phyloP scores from a whole-genome alignment of 2,797 vertebrate genomes.

The Salmo trutta region DNA sequence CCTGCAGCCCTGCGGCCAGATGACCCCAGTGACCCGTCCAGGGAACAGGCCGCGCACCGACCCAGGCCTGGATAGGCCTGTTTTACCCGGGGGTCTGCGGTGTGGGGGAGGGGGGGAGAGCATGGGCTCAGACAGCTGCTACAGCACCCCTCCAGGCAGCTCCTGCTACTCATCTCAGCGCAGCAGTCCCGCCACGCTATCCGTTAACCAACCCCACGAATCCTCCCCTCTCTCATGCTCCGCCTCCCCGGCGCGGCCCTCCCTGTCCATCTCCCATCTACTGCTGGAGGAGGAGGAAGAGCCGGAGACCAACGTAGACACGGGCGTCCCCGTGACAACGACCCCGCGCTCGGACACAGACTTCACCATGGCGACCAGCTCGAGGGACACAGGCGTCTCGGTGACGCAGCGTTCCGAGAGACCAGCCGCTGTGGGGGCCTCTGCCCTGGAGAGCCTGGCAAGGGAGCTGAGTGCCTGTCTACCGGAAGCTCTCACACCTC shows the following conservation, averaged over 20 bases:
- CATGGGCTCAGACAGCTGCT: constrained; percentile 47
- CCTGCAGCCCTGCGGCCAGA: constrained; percentile 44
- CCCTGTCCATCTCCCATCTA: constrained; percentile 49
- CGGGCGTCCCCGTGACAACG: constrained; percentile 68
- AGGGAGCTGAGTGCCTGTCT: constrained; percentile 64
- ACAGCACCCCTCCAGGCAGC: constrained; percentile 65
- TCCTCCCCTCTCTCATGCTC: constrained; percentile 7
- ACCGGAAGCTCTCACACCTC: constrained; percentile 2
- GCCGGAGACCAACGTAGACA: constrained; percentile 87
- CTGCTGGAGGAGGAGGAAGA: constrained; percentile 76
- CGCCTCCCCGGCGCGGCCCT: constrained; percentile 31
- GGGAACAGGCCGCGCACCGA: constrained; percentile 45
- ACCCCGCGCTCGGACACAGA: neutral
- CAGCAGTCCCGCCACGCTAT: constrained; percentile 51
- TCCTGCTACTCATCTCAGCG: constrained; percentile 67
- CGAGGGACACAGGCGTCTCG: constrained; percentile 64
- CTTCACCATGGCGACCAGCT: neutral
- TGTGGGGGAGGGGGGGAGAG: constrained; percentile 52
- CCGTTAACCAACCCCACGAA: constrained; percentile 45
- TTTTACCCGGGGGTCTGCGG: constrained; percentile 16
- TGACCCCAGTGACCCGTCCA: constrained; percentile 48
- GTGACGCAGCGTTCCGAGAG: constrained; percentile 38
- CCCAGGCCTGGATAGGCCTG: constrained; percentile 54
- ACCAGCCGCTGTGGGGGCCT: constrained; percentile 50
- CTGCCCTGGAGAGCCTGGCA: constrained; percentile 57